Conservation (phyloP, 1,140 invertebrate genomes). For the Temnothorax curvispinosus region DNA sequence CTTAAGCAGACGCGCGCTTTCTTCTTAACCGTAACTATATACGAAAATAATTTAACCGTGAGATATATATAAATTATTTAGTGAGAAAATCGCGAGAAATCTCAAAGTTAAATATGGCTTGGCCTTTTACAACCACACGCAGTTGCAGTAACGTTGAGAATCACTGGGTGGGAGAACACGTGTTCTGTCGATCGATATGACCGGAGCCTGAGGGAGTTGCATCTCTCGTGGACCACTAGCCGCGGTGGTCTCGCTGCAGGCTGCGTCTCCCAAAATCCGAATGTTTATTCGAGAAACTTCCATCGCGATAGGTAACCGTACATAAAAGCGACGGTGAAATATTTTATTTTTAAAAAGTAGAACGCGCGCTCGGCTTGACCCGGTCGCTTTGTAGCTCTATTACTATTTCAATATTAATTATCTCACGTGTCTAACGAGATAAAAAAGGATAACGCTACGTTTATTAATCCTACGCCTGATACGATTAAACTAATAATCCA, state of each 20-base stretch:
- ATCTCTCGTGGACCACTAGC: slow-evolving; percentile 57
- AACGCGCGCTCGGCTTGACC: neutral
- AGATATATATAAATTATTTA: too few species aligned
- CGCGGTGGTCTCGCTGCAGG: slow-evolving; percentile 37
- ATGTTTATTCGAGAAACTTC: slow-evolving; percentile 18
- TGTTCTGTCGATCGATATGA: slow-evolving; percentile 64
- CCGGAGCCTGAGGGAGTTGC: slow-evolving; percentile 61
- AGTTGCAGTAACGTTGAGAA: slow-evolving; percentile 37
- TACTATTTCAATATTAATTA: neutral
- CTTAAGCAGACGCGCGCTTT: neutral
- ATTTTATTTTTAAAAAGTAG: neutral
- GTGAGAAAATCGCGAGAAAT: neutral
- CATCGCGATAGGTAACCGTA: neutral
- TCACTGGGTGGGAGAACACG: slow-evolving; percentile 54
- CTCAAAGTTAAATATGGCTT: neutral
- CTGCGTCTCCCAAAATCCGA: slow-evolving; percentile 38
- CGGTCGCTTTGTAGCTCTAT: too few species aligned
- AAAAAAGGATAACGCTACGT: neutral
- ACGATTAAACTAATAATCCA: neutral
- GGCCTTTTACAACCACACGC: neutral
- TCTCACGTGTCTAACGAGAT: neutral
- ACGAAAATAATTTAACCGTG: neutral
- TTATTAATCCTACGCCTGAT: neutral
- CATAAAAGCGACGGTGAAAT: neutral
- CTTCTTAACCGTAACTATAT: too few species aligned